Evolutionary conservation across 2,113 vertebrate species (phyloP).

Genomic region (Megalops atlanticus): DNA sequence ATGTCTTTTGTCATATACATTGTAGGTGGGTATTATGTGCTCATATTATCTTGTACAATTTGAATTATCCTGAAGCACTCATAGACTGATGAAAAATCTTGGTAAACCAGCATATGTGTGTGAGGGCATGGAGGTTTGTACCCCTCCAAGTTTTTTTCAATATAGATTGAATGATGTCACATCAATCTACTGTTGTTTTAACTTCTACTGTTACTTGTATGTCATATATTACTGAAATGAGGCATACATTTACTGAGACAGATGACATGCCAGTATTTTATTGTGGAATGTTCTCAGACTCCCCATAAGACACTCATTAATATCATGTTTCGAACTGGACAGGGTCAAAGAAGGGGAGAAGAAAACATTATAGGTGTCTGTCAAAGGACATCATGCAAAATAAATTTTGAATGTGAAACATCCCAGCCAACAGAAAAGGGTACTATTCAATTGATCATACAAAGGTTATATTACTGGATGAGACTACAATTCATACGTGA

Average conservation of each 20-base stretch:
- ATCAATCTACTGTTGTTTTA: conserved; percentile 60
- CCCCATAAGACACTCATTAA: conserved; percentile 56
- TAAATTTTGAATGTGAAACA: conserved; percentile 61
- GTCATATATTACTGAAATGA: conserved; percentile 67
- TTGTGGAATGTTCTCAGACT: conserved; percentile 63
- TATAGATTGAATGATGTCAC: conserved; percentile 57
- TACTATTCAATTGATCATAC: conserved; percentile 42
- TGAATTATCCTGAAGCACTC: conserved; percentile 39
- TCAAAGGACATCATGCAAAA: conserved; percentile 20
- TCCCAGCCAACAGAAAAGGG: conserved; percentile 59
- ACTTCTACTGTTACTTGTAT: conserved; percentile 47
- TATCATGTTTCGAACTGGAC: conserved; percentile 64
- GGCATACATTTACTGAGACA: conserved; percentile 65
- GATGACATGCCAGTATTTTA: conserved; percentile 71
- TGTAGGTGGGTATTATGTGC: conserved; percentile 31
- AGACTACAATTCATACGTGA: too few relatives aligned
- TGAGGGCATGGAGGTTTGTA: not conserved
- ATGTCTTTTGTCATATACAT: conserved; percentile 33
- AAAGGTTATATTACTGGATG: too few relatives aligned
- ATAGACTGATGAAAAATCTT: conserved; percentile 52
- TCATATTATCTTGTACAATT: not conserved
- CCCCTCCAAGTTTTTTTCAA: conserved; percentile 44
- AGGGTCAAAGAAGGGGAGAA: conserved; percentile 57
- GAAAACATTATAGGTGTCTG: not conserved
- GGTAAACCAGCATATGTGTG: conserved; percentile 37